phyloP scores from a whole-genome alignment of 2,797 vertebrate species.

The Pipistrellus pipistrellus region DNA sequence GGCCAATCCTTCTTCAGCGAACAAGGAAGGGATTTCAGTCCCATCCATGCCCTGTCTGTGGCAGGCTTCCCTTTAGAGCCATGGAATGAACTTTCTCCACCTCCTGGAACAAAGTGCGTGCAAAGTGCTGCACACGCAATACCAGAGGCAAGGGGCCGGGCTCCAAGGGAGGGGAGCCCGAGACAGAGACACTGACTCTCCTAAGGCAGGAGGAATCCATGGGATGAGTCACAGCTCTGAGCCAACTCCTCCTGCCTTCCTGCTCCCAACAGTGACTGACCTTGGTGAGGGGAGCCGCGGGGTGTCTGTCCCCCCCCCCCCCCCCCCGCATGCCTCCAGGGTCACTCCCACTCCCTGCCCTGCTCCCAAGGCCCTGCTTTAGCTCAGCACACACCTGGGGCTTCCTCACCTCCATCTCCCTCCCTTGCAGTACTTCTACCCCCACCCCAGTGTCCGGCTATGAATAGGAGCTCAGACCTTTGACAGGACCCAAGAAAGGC shows the following conservation, averaged over 20 bases:
- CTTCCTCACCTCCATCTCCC: too few species aligned
- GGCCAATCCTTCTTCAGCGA: neutral
- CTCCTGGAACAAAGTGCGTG: neutral
- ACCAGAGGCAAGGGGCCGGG: neutral
- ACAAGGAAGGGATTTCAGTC: neutral
- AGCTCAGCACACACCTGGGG: neutral
- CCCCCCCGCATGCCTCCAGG: rapidly evolving
- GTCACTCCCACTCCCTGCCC: neutral
- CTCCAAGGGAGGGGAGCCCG: neutral
- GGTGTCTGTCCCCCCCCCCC: neutral
- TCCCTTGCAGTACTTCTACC: neutral
- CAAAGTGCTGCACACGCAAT: neutral
- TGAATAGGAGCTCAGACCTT: neutral
- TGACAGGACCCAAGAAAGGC: neutral
- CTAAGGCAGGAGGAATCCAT: neutral
- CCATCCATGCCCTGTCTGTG: neutral
- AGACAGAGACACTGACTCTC: neutral
- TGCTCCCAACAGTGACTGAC: rapidly evolving
- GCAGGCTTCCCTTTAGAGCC: neutral
- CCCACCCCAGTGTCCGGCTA: too few species aligned
- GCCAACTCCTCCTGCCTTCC: neutral
- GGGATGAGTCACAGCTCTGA: neutral
- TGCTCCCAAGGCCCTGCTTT: neutral
- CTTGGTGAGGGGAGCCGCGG: rapidly evolving
- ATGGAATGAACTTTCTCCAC: neutral